Percentiles rank a stretch among this genome's conserved stretches.
These are phyloP conservation scores for Sander lucioperca DNA, from an alignment of 2,113 vertebrate genomes.

Conservation along the genomic window DNA sequence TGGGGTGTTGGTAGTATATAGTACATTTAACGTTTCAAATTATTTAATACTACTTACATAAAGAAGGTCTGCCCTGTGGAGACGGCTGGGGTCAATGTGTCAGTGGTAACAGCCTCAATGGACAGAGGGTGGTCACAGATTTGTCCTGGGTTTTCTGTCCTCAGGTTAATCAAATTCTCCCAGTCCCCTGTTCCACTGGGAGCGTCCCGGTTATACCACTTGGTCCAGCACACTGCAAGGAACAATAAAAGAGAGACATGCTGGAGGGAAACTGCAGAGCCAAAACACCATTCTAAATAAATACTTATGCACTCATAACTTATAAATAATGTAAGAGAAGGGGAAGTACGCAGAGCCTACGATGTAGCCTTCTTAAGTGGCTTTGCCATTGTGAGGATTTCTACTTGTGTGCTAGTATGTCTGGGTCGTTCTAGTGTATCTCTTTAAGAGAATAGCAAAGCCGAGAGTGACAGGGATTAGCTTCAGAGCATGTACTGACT, in stretches of 20 bases:
- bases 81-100: conserved; percentile 28
- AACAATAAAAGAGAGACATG: background rate
- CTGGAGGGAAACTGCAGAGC: background rate
- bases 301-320: background rate
- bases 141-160: background rate
- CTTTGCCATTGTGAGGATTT: too few relatives aligned
- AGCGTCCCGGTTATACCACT: conserved; percentile 57
- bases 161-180: background rate
- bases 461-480: too few relatives aligned
- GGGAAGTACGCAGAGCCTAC: too few relatives aligned
- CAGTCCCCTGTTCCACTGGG: conserved; percentile 51
- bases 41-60: conserved; percentile 29
- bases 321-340: background rate
- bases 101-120: conserved; percentile 47
- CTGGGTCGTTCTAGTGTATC: too few relatives aligned
- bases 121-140: conserved; percentile 40
- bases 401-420: too few relatives aligned
- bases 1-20: background rate
- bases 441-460: too few relatives aligned
- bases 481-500: too few relatives aligned
- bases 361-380: too few relatives aligned
- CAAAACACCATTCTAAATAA: conserved; percentile 1
- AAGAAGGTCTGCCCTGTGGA: conserved; percentile 14
- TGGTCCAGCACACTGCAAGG: conserved; percentile 62
- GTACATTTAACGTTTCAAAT: background rate